phyloP scores from a whole-genome alignment of 2,113 vertebrate species.

The Platysternon megacephalum region DNA sequence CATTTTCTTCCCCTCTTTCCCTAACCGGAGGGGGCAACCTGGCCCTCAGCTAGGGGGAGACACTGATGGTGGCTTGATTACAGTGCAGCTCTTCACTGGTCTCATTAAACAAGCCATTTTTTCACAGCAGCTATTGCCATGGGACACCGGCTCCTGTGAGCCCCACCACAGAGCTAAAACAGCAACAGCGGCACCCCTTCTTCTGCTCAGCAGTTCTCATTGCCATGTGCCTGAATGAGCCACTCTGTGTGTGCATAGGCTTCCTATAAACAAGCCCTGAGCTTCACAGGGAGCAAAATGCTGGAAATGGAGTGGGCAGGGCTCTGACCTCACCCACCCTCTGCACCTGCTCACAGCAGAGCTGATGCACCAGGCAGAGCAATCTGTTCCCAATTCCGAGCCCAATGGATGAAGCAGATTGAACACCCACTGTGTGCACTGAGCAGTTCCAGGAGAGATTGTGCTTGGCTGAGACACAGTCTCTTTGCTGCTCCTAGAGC shows the following conservation, averaged over 20 bases:
- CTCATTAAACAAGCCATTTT: neutral
- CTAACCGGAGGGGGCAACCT: neutral
- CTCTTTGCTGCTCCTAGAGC: neutral
- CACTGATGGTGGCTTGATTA: neutral
- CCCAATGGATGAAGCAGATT: neutral
- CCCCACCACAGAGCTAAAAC: neutral
- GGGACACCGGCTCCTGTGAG: neutral
- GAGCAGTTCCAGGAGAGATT: neutral
- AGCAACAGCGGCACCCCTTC: neutral
- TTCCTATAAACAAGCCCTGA: neutral
- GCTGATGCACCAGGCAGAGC: neutral
- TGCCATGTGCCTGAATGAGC: neutral
- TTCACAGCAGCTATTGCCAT: neutral
- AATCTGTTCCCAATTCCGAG: neutral
- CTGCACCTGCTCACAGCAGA: neutral
- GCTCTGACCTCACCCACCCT: neutral
- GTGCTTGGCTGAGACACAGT: neutral
- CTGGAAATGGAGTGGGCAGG: neutral
- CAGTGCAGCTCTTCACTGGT: neutral
- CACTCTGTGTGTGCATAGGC: neutral
- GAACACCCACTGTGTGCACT: neutral
- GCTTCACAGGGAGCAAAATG: neutral
- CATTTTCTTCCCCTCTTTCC: neutral
- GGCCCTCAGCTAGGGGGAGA: neutral
- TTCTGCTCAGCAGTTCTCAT: neutral